Evolutionary conservation across 2,888 invertebrate species (phyloP).

Genomic region (Hydrotaea diabolus): DNA sequence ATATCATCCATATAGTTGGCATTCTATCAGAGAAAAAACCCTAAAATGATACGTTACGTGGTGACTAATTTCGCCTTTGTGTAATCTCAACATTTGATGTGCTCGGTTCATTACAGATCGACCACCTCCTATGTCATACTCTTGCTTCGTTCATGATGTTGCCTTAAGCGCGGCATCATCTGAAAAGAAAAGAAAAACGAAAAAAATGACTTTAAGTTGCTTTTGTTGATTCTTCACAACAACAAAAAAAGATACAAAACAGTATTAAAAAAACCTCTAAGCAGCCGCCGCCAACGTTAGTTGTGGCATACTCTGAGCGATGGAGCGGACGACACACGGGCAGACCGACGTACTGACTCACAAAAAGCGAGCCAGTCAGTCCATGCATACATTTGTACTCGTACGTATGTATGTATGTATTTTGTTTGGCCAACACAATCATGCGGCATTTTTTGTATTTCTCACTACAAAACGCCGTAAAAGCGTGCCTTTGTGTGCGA

Average conservation of each 20-base stretch:
- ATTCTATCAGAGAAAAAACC: too few relatives aligned
- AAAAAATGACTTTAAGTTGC: slow-evolving; percentile 58
- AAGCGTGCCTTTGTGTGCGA: slow-evolving; percentile 61
- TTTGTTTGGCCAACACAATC: slow-evolving; percentile 58
- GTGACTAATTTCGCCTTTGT: background rate
- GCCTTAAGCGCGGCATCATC: background rate
- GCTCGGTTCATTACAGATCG: slow-evolving; percentile 59
- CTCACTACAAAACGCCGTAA: slow-evolving; percentile 57
- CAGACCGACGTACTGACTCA: background rate
- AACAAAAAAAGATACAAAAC: slow-evolving; percentile 61
- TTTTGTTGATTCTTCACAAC: slow-evolving; percentile 59
- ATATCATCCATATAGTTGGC: too few relatives aligned
- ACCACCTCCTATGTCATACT: slow-evolving; percentile 53
- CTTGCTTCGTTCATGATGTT: background rate
- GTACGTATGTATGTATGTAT: background rate
- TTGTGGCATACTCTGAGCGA: background rate
- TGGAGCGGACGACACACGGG: background rate
- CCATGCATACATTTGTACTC: background rate
- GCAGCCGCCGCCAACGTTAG: slow-evolving; percentile 59
- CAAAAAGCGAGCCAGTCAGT: background rate
- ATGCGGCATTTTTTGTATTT: slow-evolving; percentile 52
- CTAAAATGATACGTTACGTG: too few relatives aligned
- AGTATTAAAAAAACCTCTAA: slow-evolving; percentile 54
- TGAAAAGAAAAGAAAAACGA: background rate
- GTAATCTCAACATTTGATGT: slow-evolving; percentile 56